Conservation (phyloP, 2,113 vertebrate genomes). For the Galbula dea region DNA sequence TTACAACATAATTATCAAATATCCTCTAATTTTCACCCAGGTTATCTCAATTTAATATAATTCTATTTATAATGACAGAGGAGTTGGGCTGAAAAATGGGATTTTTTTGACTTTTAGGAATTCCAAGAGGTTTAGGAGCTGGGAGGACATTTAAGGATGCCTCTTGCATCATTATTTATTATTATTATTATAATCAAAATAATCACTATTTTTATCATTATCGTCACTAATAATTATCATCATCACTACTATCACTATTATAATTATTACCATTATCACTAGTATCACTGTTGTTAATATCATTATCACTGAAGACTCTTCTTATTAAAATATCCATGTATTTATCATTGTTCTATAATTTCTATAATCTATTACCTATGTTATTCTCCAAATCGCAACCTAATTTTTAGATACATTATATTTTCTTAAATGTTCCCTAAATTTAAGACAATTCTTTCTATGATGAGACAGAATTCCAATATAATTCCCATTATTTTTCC, state of each 20-base stretch:
- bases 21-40: not conserved
- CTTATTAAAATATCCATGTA: not conserved
- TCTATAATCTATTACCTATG: too few species aligned
- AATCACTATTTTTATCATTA: not conserved
- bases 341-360: not conserved
- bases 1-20: not conserved
- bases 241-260: too few species aligned
- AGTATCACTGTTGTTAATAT: not conserved
- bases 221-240: too few species aligned
- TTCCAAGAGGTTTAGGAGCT: not conserved
- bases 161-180: not conserved
- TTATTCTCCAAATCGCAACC: not conserved
- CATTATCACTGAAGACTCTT: not conserved
- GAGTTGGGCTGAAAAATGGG: not conserved
- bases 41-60: not conserved
- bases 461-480: rapidly evolving
- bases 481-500: not conserved
- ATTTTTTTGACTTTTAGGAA: not conserved
- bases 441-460: not conserved
- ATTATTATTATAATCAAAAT: not conserved
- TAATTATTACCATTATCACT: too few species aligned
- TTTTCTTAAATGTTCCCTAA: not conserved
- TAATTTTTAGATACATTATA: rapidly evolving
- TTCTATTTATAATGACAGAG: not conserved
- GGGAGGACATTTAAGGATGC: not conserved